Evolutionary conservation across 2,888 invertebrate genomes (phyloP).

Genomic region (Phania funesta): DNA sequence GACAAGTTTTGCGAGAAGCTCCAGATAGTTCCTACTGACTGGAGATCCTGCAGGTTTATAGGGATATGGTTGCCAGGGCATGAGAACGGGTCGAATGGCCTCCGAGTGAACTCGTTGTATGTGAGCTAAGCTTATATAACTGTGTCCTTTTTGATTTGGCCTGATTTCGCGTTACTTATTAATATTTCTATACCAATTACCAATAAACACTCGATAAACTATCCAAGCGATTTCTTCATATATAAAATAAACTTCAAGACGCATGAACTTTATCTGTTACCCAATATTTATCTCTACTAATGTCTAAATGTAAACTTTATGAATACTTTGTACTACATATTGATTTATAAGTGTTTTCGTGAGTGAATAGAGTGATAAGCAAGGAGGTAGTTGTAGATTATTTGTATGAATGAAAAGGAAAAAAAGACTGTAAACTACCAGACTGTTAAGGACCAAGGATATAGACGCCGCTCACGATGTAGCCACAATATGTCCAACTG

Average conservation of each 20-base stretch:
- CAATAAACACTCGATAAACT: too few relatives aligned
- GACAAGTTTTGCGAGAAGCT: too few relatives aligned
- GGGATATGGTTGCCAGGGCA: too few relatives aligned
- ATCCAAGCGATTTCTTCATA: too few relatives aligned
- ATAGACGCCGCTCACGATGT: constrained; percentile 78
- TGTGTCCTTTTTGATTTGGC: too few relatives aligned
- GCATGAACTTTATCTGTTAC: background rate
- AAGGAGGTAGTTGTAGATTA: constrained; percentile 5
- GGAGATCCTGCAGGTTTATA: too few relatives aligned
- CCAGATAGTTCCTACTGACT: too few relatives aligned
- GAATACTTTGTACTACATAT: background rate
- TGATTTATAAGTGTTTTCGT: constrained; percentile 2
- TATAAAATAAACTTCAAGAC: background rate
- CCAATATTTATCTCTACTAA: background rate
- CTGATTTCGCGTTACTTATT: too few relatives aligned
- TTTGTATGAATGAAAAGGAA: constrained; percentile 28
- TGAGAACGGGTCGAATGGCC: too few relatives aligned
- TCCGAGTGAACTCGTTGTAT: too few relatives aligned
- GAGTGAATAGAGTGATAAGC: background rate
- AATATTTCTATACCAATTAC: too few relatives aligned
- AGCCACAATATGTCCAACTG: constrained; percentile 79
- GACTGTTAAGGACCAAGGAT: constrained; percentile 80
- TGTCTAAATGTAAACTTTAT: background rate
- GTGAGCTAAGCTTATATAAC: too few relatives aligned
- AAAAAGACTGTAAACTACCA: constrained; percentile 74